Base-by-base conservation (phyloP, 1,140 invertebrate species). In the Leptoteleia sp. region DNA sequence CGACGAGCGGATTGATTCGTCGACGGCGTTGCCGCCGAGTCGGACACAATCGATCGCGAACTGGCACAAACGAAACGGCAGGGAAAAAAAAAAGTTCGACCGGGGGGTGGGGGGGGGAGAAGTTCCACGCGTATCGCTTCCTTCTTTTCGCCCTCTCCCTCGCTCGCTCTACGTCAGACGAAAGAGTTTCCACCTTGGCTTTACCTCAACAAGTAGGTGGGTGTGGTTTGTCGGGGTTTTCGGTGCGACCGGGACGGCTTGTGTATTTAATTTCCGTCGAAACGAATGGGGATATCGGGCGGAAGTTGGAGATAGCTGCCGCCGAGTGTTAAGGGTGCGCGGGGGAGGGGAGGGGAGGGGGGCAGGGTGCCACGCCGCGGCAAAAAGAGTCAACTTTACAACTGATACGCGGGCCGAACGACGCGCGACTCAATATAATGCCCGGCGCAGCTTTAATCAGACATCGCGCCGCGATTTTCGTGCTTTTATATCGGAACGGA, bases 191-290 rank as follows among this genome's bases (percentile, higher is more conserved):
- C 73, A 70, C 72, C 65, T 83, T 79, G 75, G 78, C 77, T 84
- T 82, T 65, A 75, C 80, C 73, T 87, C 80, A 83, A 84, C 82
- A 84, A 85, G 84, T 85, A 82, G 84, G 67, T 82, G 76, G 83
- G 81, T 79, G 84, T 85, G 83, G 81, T 84, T 85, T 78, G 29
- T 52, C 48, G 37, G 35, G n/a, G 35, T 68, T 55, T 79, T 65
- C 33, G 37, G 38, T 31, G 45, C 45, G 57, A 50, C 8, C 35
- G 31, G 40, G 11, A 35, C 47, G n/a, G 75, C 80, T 82, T 82
- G 80, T 86, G 83, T 86, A 87, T 87, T 87, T 87, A 87, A 87
- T 87, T 87, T 87, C 83, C 86, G 81, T 80, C 80, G 81, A 82
- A 84, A 84, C 81, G 83, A 84, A 84, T 83, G 76, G 76, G n/a